Percentiles rank a stretch among this genome's conserved stretches.
Conservation (phyloP, 2,888 invertebrate species). For the Temnothorax ravouxi region DNA sequence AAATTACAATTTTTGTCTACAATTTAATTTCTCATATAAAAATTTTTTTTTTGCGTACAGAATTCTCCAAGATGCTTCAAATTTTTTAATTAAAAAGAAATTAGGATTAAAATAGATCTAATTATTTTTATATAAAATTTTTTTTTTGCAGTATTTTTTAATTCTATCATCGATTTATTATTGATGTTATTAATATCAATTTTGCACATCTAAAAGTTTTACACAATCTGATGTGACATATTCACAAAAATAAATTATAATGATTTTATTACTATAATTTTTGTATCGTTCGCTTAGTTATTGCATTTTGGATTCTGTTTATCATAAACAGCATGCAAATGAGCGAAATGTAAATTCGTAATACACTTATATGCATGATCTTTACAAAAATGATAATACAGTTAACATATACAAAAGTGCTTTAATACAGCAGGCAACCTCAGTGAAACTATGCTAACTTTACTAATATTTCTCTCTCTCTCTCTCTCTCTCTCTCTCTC, state of each 20-base stretch:
- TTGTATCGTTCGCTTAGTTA: background rate
- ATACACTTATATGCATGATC: background rate
- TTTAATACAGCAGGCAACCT: background rate
- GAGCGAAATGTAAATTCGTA: conserved; percentile 20
- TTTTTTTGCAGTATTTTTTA: background rate
- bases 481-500: no score
- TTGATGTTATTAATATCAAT: background rate
- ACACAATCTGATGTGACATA: background rate
- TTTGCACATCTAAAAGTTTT: background rate
- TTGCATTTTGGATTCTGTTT: background rate
- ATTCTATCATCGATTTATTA: background rate
- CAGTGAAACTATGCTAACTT: background rate
- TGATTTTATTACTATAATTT: background rate
- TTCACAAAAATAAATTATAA: conserved; percentile 1
- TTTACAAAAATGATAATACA: background rate
- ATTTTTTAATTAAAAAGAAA: background rate
- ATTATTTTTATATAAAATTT: background rate
- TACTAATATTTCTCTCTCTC: conserved; percentile 2
- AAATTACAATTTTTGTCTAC: background rate
- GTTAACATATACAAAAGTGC: background rate
- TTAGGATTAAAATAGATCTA: background rate
- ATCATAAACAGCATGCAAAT: background rate
- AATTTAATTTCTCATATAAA: background rate
- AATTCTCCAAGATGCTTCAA: background rate
- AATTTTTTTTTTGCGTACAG: background rate